Evolutionary conservation across 2,797 vertebrate species (phyloP).

Genomic region (Takifugu rubripes): DNA sequence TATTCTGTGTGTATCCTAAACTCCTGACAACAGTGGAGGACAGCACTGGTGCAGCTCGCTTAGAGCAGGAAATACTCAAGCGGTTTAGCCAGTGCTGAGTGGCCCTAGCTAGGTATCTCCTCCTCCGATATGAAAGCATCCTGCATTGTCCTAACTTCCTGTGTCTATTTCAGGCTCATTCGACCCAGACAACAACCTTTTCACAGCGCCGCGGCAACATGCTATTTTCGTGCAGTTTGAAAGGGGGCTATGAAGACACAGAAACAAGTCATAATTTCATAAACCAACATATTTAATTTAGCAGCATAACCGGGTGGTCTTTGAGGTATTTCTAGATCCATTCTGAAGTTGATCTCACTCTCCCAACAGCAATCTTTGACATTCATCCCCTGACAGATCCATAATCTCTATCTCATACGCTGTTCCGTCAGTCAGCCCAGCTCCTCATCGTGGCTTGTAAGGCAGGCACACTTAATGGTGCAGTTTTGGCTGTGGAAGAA

Average conservation of each 20-base stretch:
- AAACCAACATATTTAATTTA: slow-evolving; percentile 83
- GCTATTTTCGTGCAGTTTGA: too few species aligned
- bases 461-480: slow-evolving; percentile 89
- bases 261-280: slow-evolving; percentile 70
- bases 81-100: too few species aligned
- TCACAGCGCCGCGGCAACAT: too few species aligned
- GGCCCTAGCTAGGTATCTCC: too few species aligned
- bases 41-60: too few species aligned
- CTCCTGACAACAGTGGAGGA: too few species aligned
- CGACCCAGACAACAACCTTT: too few species aligned
- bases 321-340: slow-evolving; percentile 90
- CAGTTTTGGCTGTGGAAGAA: slow-evolving; percentile 87
- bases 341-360: slow-evolving; percentile 58
- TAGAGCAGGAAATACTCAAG: too few species aligned
- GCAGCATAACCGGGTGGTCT: slow-evolving; percentile 89
- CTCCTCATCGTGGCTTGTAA: slow-evolving; percentile 73
- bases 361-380: slow-evolving; percentile 1
- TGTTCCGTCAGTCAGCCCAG: slow-evolving; percentile 62
- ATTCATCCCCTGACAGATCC: slow-evolving; percentile 28
- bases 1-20: too few species aligned
- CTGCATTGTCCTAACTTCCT: too few species aligned
- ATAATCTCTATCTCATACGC: slow-evolving; percentile 14
- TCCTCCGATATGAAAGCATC: too few species aligned
- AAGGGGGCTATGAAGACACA: neutral
- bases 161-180: too few species aligned